These are phyloP conservation scores for Otis tarda DNA, from an alignment of 2,113 vertebrate species.

Conservation along the genomic window DNA sequence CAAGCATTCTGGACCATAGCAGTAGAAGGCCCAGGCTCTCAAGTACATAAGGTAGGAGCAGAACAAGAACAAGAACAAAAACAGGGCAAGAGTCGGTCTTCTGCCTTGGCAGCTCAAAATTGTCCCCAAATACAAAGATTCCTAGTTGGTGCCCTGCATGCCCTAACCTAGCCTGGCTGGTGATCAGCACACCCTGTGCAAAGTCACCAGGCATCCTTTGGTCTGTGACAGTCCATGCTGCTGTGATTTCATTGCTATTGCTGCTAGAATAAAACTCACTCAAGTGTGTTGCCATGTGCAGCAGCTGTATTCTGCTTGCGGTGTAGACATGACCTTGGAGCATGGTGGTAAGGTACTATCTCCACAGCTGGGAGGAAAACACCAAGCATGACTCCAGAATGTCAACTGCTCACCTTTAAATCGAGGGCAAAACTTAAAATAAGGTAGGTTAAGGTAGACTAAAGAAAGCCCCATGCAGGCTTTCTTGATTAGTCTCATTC, in stretches of 20 bases:
- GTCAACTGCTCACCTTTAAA: neutral
- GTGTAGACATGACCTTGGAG: fast-evolving
- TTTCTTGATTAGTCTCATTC: neutral
- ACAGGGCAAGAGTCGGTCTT: neutral
- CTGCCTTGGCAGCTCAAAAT: neutral
- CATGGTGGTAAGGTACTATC: neutral
- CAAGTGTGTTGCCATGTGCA: neutral
- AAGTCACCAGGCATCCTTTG: neutral
- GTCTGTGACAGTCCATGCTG: neutral
- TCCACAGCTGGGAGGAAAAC: neutral
- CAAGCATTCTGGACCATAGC: neutral
- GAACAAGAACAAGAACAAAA: neutral
- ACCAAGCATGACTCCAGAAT: neutral
- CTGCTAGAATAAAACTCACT: neutral
- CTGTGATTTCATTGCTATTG: neutral
- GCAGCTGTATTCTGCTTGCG: neutral
- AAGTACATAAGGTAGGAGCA: neutral
- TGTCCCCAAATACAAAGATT: too few relatives aligned
- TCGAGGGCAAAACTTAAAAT: neutral
- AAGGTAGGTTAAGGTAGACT: neutral
- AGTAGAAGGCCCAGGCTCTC: neutral
- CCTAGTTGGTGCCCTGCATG: neutral
- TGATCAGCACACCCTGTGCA: fast-evolving
- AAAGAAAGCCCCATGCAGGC: neutral
- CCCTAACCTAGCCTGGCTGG: neutral